Base-by-base conservation (phyloP, 2,888 invertebrate genomes). In the Limnephilus rhombicus region DNA sequence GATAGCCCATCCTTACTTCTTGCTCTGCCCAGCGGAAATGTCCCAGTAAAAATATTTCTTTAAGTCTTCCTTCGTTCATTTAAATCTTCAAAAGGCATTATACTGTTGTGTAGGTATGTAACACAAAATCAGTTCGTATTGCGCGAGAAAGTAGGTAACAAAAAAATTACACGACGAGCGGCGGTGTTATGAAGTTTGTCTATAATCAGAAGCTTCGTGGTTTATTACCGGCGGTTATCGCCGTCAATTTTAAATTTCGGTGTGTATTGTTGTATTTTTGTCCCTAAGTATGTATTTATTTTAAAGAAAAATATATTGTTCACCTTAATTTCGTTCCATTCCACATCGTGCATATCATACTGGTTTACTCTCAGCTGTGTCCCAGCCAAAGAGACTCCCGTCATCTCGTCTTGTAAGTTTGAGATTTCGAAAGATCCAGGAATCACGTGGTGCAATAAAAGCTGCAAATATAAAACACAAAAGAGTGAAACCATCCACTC, bases 361-460 rank as follows among this genome's bases (percentile, higher is more conserved):
- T 98, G 98, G 95, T 98, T 98, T 83, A 98, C 98, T 91, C 98
- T 96, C 49, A 98, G 95, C 95, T 98, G 98, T 0, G 98, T 98
- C 92, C 98, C 98, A 0, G 98, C 98, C 88, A 98, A 96, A 0
- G 98, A 98, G 0, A 98, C 98, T 0, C 98, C 98, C 0, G 98
- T 98, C 98, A 98, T 98, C 96, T 98, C 98, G 94, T 98, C 98
- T 95, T 98, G 98, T 13, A 98, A 96, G 3, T 97, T 97, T 31
- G 96, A 97, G 93, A 98, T 97, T 94, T 97, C 97, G 95, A 98
- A 98, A 5, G 98, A 97, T 49, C 98, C 98, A 0, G 98, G 98
- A 94, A 98, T 98, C 45, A 98, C 98, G 95, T 98, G 98, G 95
- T 98, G 98, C 37, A 98, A 96, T 15, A 98, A 96, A 90, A 98